Conservation (phyloP, 1,140 invertebrate genomes). For the Microplitis mediator region DNA sequence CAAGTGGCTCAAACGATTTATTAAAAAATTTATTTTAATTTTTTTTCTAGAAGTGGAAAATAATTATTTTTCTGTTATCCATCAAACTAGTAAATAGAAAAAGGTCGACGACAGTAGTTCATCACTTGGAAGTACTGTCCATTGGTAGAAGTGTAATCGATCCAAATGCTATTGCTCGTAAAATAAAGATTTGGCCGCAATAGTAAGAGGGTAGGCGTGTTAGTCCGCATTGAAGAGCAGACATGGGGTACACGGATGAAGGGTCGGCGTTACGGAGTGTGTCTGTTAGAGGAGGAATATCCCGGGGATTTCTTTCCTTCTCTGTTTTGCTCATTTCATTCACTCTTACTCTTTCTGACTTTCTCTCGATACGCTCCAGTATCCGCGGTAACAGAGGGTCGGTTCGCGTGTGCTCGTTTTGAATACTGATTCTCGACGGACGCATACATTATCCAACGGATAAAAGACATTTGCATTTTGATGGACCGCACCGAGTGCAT, state of each 20-base stretch:
- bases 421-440: conserved; percentile 55
- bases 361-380: conserved; percentile 29
- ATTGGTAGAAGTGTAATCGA: conserved; percentile 29
- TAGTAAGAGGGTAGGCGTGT: conserved; percentile 14
- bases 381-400: conserved; percentile 34
- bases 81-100: not conserved
- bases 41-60: not conserved
- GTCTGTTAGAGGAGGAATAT: conserved; percentile 1
- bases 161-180: conserved; percentile 35
- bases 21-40: no score
- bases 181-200: conserved; percentile 44
- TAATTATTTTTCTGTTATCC: no score
- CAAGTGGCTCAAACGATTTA: no score
- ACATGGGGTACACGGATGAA: not conserved
- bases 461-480: conserved; percentile 58
- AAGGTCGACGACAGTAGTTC: not conserved
- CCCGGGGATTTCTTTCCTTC: conserved; percentile 7
- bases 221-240: not conserved
- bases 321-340: not conserved
- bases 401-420: conserved; percentile 44
- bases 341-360: no score
- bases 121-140: not conserved
- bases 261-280: conserved; percentile 30
- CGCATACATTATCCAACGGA: conserved; percentile 52
- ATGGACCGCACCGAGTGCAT: conserved; percentile 53